Conservation (phyloP, 2,888 invertebrate genomes). For the Ptilodon capucinus region DNA sequence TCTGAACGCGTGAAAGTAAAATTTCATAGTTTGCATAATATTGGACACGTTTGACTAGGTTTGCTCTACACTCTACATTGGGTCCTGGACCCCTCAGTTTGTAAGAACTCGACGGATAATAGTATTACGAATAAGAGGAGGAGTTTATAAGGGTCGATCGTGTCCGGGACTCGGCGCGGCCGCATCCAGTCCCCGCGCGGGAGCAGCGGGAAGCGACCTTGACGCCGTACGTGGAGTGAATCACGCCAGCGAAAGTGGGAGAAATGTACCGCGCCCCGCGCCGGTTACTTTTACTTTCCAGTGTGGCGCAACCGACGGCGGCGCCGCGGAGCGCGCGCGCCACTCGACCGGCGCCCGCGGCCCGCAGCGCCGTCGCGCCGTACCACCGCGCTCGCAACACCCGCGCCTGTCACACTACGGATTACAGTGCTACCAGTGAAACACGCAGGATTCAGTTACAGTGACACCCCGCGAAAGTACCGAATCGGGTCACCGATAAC, state of each 20-base stretch:
- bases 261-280: slow-evolving; percentile 78
- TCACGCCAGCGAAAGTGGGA: slow-evolving; percentile 81
- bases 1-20: neutral
- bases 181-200: slow-evolving; percentile 45
- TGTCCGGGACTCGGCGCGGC: slow-evolving; percentile 6
- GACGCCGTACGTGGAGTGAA: slow-evolving; percentile 62
- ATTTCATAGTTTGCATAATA: neutral
- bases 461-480: slow-evolving; percentile 70
- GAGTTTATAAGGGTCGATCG: too few relatives aligned
- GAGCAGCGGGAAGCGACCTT: slow-evolving; percentile 77
- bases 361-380: slow-evolving; percentile 80
- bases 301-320: slow-evolving; percentile 78
- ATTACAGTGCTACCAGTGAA: slow-evolving; percentile 79
- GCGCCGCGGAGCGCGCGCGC: slow-evolving; percentile 69
- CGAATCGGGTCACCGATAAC: slow-evolving; percentile 72
- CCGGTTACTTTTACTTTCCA: slow-evolving; percentile 81
- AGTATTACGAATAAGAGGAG: too few relatives aligned
- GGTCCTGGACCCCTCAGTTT: too few relatives aligned
- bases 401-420: slow-evolving; percentile 66
- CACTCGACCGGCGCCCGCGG: slow-evolving; percentile 82
- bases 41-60: neutral
- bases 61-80: neutral
- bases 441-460: slow-evolving; percentile 71
- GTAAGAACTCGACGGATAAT: too few relatives aligned
- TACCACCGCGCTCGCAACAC: slow-evolving; percentile 52